Percentiles rank a stretch among this genome's conserved stretches.
phyloP scores from a whole-genome alignment of 2,797 vertebrate genomes.

The Monodelphis domestica region DNA sequence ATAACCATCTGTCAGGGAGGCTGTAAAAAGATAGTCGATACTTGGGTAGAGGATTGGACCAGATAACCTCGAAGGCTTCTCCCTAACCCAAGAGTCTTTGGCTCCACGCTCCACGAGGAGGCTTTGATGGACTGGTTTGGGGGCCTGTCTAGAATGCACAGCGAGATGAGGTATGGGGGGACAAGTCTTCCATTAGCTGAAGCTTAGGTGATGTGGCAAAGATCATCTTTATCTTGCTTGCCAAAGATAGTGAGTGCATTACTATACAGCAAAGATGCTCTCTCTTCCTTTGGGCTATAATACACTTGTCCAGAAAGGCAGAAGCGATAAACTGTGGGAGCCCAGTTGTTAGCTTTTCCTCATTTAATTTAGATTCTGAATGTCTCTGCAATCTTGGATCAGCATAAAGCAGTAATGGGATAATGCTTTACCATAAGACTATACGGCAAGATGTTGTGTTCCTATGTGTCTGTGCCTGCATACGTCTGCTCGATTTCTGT shows the following conservation, averaged over 20 bases:
- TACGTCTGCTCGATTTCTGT: neutral
- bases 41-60: neutral
- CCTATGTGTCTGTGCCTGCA: neutral
- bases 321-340: neutral
- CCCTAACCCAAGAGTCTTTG: neutral
- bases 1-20: neutral
- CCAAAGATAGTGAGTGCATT: neutral
- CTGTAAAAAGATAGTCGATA: neutral
- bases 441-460: neutral
- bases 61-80: neutral
- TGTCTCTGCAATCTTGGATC: neutral
- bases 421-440: neutral
- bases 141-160: neutral
- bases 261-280: neutral
- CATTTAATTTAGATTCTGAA: neutral
- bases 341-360: neutral
- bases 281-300: neutral
- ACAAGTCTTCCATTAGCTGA: neutral
- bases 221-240: neutral
- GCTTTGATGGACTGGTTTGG: neutral
- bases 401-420: neutral
- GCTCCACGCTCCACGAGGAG: neutral
- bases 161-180: neutral
- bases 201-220: neutral
- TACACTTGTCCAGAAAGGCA: neutral